Evolutionary conservation across 2,888 invertebrate species (phyloP), one percentile per base, ranked within the genome.

Genomic region (Drosophila recens): DNA sequence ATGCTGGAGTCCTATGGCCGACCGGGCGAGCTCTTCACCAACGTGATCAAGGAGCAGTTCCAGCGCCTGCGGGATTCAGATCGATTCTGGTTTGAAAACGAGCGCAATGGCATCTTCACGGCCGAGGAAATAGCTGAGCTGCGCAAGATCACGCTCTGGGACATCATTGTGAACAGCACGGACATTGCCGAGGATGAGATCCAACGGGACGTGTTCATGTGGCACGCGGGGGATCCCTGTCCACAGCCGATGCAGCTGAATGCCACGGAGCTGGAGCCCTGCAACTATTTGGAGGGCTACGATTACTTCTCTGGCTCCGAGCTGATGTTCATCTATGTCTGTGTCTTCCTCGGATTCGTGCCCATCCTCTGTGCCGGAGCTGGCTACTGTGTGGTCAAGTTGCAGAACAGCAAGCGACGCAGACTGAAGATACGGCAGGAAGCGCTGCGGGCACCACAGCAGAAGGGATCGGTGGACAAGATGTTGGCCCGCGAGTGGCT

Each of bases 51-150:
- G 77, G 99, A 99, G 86, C 99, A 99, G 92, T 99, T 99, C 88
- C 93, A 95, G 0, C 94, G 99, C 63, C 94, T 99, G 56, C 94
- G 99, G 73, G 98, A 99, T 90, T 96, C 98, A 0, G 99, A 99
- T 92, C 94, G 98, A 70, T 99, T 98, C 92, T 99, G 99, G 99
- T 99, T 98, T 90, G 98, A 99, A 93, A 99, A 99, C 92, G 95
- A 94, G 57, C 95, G 96, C 43, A 98, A 96, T 91, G 97, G 96
- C 15, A 95, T 99, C 69, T 99, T 99, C 90, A 96, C 96, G 0
- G 93, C 93, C 33, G 95, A 96, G 58, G 99, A 99, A 93, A 97
- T 99, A 3, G 95, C 94, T 4, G 95, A 97, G 76, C 95, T 99
- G 1, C 95, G 95, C 9, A 95, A 95, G 67, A 96, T 97, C 3